Conservation (phyloP, 1,140 invertebrate species). For the Drosophila athabasca region DNA sequence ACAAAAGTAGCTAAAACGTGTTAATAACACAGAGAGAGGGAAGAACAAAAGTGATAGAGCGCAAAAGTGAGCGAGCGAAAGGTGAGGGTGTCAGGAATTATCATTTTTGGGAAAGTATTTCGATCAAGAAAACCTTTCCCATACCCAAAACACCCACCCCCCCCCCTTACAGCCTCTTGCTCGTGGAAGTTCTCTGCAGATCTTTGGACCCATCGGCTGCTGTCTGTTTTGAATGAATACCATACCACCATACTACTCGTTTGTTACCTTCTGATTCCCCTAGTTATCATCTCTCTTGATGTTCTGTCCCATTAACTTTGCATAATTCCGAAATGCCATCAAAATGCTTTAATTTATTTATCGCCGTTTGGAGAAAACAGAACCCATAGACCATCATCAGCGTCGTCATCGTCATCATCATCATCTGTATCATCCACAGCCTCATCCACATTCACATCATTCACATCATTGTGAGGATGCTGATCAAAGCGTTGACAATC, state of each 20-base stretch:
- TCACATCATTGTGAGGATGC: conserved; percentile 1
- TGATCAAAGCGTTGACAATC: conserved; percentile 43
- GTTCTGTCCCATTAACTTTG: conserved; percentile 51
- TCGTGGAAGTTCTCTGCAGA: background rate
- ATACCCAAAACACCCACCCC: too few species aligned
- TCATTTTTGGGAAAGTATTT: conserved; percentile 19
- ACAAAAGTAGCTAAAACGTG: conserved; percentile 56
- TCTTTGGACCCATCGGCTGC: conserved; percentile 9
- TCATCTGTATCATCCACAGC: background rate
- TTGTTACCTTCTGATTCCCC: background rate
- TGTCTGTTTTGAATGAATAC: too few species aligned
- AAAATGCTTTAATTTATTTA: conserved; percentile 54
- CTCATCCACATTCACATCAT: conserved; percentile 13
- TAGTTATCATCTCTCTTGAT: conserved; percentile 30
- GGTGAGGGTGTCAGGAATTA: background rate
- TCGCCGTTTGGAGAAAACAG: conserved; percentile 13
- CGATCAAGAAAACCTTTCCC: background rate
- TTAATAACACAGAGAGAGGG: conserved; percentile 11
- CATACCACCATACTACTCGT: background rate
- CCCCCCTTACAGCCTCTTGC: too few species aligned
- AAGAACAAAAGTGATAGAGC: background rate
- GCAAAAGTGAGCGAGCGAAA: too few species aligned
- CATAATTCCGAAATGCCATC: conserved; percentile 50
- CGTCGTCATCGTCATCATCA: too few species aligned
- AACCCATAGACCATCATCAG: conserved; percentile 21